Conservation (phyloP, 2,888 invertebrate genomes). For the Liposcelis brunnea region DNA sequence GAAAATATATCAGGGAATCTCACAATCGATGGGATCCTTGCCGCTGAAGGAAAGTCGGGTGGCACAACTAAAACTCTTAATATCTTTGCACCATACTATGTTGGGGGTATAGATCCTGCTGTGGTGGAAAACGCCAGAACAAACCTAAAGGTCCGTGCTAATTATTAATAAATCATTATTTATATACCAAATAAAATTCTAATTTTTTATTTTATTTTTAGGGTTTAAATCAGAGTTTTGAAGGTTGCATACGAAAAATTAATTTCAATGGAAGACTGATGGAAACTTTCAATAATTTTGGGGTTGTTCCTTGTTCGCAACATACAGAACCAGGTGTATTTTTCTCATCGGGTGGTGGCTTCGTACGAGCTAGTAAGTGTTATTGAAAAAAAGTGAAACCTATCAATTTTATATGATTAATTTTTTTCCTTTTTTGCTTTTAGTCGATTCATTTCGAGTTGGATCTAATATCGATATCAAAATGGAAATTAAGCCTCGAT, state of each 20-base stretch:
- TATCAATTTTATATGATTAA: no score
- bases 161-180: neutral
- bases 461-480: constrained; percentile 60
- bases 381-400: no score
- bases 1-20: constrained; percentile 44
- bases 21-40: constrained; percentile 41
- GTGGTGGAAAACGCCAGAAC: constrained; percentile 26
- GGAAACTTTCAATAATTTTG: constrained; percentile 37
- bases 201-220: constrained; percentile 14
- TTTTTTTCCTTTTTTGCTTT: constrained; percentile 16
- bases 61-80: constrained; percentile 34
- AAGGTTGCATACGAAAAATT: constrained; percentile 68
- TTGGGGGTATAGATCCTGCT: constrained; percentile 57
- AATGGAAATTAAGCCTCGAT: constrained; percentile 75
- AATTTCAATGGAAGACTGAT: constrained; percentile 49
- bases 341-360: constrained; percentile 65
- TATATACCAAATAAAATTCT: constrained; percentile 15
- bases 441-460: constrained; percentile 58
- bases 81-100: constrained; percentile 48
- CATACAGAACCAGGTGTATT: constrained; percentile 65
- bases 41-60: constrained; percentile 33
- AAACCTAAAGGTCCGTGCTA: constrained; percentile 19
- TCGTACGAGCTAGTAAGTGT: constrained; percentile 46
- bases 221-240: constrained; percentile 53
- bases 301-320: constrained; percentile 61